Percentiles rank a stretch among this genome's conserved stretches.
These are phyloP conservation scores for Monochamus saltuarius DNA, from an alignment of 1,140 invertebrate genomes.

Conservation along the genomic window DNA sequence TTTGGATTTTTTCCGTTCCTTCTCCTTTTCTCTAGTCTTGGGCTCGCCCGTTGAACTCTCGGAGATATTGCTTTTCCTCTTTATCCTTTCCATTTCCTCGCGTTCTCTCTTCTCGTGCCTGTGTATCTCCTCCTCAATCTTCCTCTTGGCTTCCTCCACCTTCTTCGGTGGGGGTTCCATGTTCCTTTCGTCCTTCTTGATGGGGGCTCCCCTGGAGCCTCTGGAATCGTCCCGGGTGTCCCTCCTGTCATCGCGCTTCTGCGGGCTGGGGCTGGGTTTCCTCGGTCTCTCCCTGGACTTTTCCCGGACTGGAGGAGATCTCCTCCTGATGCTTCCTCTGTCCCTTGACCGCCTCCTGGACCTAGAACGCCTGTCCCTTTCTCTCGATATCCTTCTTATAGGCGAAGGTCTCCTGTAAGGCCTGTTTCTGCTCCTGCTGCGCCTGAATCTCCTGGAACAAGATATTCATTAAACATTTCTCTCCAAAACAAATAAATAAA, in stretches of 20 bases:
- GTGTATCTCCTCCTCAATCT: conserved; percentile 40
- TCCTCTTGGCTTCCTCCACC: conserved; percentile 35
- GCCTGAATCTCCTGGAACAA: conserved; percentile 35
- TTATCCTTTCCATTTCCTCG: conserved; percentile 28
- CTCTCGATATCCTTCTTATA: conserved; percentile 37
- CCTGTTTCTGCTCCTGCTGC: conserved; percentile 42
- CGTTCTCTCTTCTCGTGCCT: conserved; percentile 43
- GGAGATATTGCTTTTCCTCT: conserved; percentile 25
- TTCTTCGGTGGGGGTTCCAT: conserved; percentile 40
- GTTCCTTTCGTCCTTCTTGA: conserved; percentile 42
- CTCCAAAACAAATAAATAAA: background rate
- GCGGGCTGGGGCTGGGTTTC: conserved; percentile 43
- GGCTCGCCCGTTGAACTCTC: conserved; percentile 23
- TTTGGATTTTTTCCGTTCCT: conserved; percentile 43
- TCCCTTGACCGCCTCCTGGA: conserved; percentile 43
- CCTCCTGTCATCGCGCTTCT: conserved; percentile 26
- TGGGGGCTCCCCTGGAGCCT: conserved; percentile 16
- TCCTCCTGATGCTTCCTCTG: conserved; percentile 37
- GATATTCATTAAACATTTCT: background rate
- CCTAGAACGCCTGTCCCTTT: conserved; percentile 43
- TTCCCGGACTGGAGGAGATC: conserved; percentile 40
- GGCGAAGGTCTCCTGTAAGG: conserved; percentile 34
- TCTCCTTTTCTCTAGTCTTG: conserved; percentile 31
- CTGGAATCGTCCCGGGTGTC: conserved; percentile 26
- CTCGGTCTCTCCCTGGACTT: conserved; percentile 33